Evolutionary conservation across 2,797 vertebrate species (phyloP), one percentile per base, ranked within the genome.

Genomic region (Clarias pachynema): DNA sequence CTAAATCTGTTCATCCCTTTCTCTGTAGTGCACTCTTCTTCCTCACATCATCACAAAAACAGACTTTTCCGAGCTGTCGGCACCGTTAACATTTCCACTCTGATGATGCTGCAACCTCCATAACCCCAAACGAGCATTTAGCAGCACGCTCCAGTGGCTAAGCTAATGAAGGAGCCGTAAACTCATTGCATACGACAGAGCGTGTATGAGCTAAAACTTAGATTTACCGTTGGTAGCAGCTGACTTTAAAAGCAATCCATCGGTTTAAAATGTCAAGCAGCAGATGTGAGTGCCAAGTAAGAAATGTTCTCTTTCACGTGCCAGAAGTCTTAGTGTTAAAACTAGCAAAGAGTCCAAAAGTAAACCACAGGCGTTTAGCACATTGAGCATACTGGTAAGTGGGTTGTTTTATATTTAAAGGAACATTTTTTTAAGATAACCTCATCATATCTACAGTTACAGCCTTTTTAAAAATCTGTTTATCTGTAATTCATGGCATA

Each of bases 101-200:
- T 20, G 73, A 70, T 86, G 80, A 53, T 24, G 63, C 66, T 53
- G 72, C 34, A 14, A 29, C 85, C 53, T 81, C 31, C 4, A 20
- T 34, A 62, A 78, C 63, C 72, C 72, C 40, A 62, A 83, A 83
- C 24, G 63, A 53, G n/a, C 56, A 3, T 78, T 62, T n/a, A 62
- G 44, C 56, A 12, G 37, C 72, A 83, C 22, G 80, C 80, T 78
- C 65, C 65, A 44, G 53, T 53, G 56, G 80, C 81, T 78, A 75
- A 57, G 73, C 73, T 86, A 86, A 86, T 86, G 80, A 82, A 86
- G 62, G 31, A 44, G 34, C 63, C 37, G 20, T 70, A 70, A 59
- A 56, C 69, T 62, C 26, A 9, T 34, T 20, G 80, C 37, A n/a
- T 31, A n/a, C 2, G 31, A 2, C 18, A n/a, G 62, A 57, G 65